phyloP scores from a whole-genome alignment of 2,888 invertebrate species.

The Parnassius smintheus region DNA sequence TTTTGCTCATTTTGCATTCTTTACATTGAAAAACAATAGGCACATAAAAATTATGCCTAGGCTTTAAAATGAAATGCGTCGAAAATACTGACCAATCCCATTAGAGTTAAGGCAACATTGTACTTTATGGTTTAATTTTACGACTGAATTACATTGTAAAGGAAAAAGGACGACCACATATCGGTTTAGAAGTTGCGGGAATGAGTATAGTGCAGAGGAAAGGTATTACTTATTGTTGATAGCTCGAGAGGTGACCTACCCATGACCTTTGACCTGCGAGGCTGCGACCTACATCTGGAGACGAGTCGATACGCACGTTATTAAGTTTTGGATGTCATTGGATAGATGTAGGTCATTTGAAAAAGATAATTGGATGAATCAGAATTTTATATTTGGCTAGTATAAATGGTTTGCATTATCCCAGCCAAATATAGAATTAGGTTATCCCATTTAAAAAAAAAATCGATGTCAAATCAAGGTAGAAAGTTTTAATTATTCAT shows the following conservation, averaged over 20 bases:
- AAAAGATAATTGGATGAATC: too few relatives aligned
- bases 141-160: slow-evolving; percentile 38
- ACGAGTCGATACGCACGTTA: slow-evolving; percentile 62
- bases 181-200: slow-evolving; percentile 42
- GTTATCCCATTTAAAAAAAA: too few relatives aligned
- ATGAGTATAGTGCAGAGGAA: slow-evolving; percentile 22
- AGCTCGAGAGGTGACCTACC: slow-evolving; percentile 65
- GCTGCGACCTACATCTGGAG: slow-evolving; percentile 77
- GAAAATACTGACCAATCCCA: slow-evolving; percentile 30
- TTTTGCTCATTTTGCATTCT: slow-evolving; percentile 8
- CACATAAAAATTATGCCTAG: slow-evolving; percentile 18
- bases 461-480: too few relatives aligned
- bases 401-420: too few relatives aligned
- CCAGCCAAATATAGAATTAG: too few relatives aligned
- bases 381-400: too few relatives aligned
- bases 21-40: slow-evolving; percentile 24
- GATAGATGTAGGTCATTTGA: too few relatives aligned
- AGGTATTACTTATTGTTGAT: slow-evolving; percentile 43
- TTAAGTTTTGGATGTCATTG: slow-evolving; percentile 15
- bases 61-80: slow-evolving; percentile 23
- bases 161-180: slow-evolving; percentile 35
- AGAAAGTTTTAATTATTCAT: too few relatives aligned
- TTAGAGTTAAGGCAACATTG: slow-evolving; percentile 42
- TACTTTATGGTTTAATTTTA: slow-evolving; percentile 57
- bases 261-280: slow-evolving; percentile 81